phyloP scores from a whole-genome alignment of 2,888 invertebrate genomes.

The Epicampocera succincta region DNA sequence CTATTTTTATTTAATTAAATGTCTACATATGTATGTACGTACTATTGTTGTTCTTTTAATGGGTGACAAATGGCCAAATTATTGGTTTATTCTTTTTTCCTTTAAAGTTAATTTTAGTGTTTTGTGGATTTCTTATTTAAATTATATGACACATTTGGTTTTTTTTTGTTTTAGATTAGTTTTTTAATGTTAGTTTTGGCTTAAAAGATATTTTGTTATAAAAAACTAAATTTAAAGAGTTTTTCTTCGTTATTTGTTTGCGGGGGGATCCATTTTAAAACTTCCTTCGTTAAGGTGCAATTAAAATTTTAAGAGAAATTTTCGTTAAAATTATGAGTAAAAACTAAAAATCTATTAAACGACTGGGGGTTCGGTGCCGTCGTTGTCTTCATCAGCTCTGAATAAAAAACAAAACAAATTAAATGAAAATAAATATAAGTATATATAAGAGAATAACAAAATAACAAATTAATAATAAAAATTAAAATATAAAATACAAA shows the following conservation, averaged over 20 bases:
- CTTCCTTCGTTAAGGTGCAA: slow-evolving; percentile 52
- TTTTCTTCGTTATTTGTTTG: slow-evolving; percentile 31
- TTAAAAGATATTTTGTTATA: slow-evolving; percentile 70
- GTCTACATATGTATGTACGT: slow-evolving; percentile 19
- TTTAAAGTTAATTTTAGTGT: background rate
- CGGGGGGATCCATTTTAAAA: slow-evolving; percentile 9
- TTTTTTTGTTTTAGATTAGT: slow-evolving; percentile 51
- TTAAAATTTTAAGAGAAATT: slow-evolving; percentile 60
- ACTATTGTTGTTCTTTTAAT: slow-evolving; percentile 10
- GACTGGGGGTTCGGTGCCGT: slow-evolving; percentile 81
- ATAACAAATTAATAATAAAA: slow-evolving; percentile 41
- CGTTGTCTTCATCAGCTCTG: slow-evolving; percentile 76
- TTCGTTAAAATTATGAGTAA: slow-evolving; percentile 55
- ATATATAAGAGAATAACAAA: slow-evolving; percentile 51
- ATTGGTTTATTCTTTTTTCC: slow-evolving; percentile 17
- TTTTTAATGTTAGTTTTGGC: slow-evolving; percentile 67
- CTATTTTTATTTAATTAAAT: slow-evolving; percentile 17
- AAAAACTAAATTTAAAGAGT: slow-evolving; percentile 52
- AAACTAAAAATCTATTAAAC: slow-evolving; percentile 76
- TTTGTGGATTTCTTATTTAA: slow-evolving; percentile 58
- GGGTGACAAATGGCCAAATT: slow-evolving; percentile 57
- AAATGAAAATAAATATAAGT: slow-evolving; percentile 50
- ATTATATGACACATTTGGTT: slow-evolving; percentile 67
- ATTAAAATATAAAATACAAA: slow-evolving; percentile 52
- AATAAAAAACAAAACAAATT: slow-evolving; percentile 59